Evolutionary conservation across 2,888 invertebrate species (phyloP).

Genomic region (Apamea anceps): DNA sequence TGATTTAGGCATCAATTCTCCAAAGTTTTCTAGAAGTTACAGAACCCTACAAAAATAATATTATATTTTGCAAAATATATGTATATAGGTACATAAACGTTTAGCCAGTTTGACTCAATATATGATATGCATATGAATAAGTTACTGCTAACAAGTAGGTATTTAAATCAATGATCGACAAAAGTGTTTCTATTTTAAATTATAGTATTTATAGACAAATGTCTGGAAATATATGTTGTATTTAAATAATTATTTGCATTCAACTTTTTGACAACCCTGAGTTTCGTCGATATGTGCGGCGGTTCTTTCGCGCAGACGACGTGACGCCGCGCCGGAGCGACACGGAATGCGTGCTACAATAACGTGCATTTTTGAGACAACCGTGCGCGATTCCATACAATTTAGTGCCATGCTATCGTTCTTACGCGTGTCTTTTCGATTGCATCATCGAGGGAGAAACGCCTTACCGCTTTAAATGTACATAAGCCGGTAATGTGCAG

Average conservation of each 20-base stretch:
- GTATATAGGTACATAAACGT: slow-evolving; percentile 5
- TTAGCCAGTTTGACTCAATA: neutral
- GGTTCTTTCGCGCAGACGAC: slow-evolving; percentile 1
- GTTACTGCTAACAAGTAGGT: slow-evolving; percentile 4
- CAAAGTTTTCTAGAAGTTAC: slow-evolving; percentile 12
- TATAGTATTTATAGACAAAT: neutral
- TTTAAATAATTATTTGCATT: neutral
- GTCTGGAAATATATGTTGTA: neutral
- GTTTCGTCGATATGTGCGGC: neutral
- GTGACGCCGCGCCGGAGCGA: neutral
- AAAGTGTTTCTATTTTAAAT: slow-evolving; percentile 5
- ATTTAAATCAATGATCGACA: neutral
- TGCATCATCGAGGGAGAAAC: neutral
- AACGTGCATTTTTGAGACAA: neutral
- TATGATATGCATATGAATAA: slow-evolving; percentile 38
- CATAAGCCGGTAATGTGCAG: neutral
- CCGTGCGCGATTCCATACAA: neutral
- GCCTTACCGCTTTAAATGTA: neutral
- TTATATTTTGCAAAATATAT: slow-evolving; percentile 14
- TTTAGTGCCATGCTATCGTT: neutral
- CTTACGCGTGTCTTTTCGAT: neutral
- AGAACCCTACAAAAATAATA: slow-evolving; percentile 10
- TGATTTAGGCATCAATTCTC: neutral
- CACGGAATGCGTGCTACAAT: neutral
- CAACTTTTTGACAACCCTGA: neutral